phyloP scores from a whole-genome alignment of 2,113 vertebrate species.

The Aleadryas rufinucha region DNA sequence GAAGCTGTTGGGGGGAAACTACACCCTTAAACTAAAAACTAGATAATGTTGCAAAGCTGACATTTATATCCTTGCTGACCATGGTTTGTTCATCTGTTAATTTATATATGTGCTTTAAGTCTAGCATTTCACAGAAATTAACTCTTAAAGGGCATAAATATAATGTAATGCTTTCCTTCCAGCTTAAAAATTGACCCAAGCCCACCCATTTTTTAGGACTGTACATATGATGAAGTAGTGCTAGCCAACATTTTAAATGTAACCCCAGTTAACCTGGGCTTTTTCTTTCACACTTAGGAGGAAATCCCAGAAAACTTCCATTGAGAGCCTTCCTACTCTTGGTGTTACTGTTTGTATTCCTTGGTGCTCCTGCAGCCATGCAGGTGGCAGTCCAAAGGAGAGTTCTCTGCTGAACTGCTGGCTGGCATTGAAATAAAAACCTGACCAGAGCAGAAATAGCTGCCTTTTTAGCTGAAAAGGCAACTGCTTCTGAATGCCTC shows the following conservation, averaged over 20 bases:
- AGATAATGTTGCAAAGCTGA: background rate
- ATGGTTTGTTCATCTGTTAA: background rate
- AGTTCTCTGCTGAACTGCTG: background rate
- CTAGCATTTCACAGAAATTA: background rate
- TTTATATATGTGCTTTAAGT: background rate
- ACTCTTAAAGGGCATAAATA: background rate
- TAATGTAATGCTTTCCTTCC: background rate
- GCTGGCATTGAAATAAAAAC: background rate
- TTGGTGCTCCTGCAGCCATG: background rate
- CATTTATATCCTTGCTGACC: background rate
- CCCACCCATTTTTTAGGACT: background rate
- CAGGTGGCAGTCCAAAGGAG: background rate
- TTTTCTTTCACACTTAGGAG: background rate
- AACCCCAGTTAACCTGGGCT: background rate
- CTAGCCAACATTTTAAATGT: background rate
- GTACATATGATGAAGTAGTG: background rate
- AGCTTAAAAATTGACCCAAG: background rate
- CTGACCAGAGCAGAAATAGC: background rate
- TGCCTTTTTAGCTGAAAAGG: background rate
- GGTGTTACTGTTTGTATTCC: background rate
- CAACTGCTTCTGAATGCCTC: background rate
- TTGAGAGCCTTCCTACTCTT: background rate
- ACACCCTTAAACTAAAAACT: slow-evolving; percentile 30
- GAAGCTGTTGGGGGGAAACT: slow-evolving; percentile 30
- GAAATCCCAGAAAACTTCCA: background rate